A percentile compares a stretch with the other conserved stretches of the same genome.
Evolutionary conservation across 30 jellyfish, hydroid and myxozoan species (phyloP).

Genomic region (Rhopilema esculentum): DNA sequence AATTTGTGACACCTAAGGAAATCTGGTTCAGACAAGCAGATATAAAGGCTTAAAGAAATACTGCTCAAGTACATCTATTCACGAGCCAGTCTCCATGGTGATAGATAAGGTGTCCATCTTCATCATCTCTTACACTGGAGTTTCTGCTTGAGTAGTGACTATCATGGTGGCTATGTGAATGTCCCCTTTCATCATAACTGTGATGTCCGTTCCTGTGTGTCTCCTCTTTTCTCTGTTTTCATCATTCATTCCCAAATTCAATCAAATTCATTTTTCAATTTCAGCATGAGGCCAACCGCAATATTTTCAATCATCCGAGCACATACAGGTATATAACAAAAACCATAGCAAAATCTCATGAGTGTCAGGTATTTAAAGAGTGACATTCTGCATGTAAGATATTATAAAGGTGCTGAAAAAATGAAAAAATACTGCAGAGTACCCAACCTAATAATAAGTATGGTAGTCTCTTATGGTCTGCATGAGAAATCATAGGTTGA

Average conservation of each 20-base stretch:
- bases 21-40: conserved; percentile 15
- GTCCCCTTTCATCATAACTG: conserved; percentile 57
- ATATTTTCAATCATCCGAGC: conserved; percentile 67
- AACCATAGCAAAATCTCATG: conserved; percentile 77
- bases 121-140: conserved; percentile 83
- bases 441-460: not conserved
- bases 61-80: conserved; percentile 92
- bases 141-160: conserved; percentile 64
- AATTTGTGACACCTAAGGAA: not conserved
- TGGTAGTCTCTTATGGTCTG: too few species aligned
- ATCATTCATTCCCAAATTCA: conserved; percentile 60
- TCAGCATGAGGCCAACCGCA: conserved; percentile 75
- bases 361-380: conserved; percentile 43
- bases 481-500: not conserved
- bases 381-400: conserved; percentile 11
- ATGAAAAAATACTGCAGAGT: not conserved
- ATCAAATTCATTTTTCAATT: conserved; percentile 68
- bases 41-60: conserved; percentile 67
- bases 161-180: conserved; percentile 48
- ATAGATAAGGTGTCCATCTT: conserved; percentile 96
- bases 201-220: conserved; percentile 54
- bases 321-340: conserved; percentile 77
- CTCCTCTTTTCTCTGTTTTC: conserved; percentile 69
- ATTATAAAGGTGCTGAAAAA: not conserved
- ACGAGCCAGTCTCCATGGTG: conserved; percentile 96